Evolutionary conservation across 2,797 vertebrate species (phyloP), one percentile per base, ranked within the genome.

Genomic region (Chloroceryle amazona): DNA sequence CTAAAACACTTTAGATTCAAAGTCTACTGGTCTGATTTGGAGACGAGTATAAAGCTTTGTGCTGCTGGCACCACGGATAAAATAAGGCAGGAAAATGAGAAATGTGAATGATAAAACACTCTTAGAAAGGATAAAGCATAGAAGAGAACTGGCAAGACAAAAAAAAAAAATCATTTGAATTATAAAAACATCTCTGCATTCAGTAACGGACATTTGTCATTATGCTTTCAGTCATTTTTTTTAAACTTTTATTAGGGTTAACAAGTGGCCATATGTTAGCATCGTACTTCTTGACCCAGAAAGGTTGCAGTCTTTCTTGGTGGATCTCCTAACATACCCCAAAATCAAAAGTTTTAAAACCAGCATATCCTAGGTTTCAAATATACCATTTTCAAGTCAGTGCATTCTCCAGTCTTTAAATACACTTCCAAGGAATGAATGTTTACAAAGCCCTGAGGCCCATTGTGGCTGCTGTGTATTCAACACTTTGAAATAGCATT

Each of bases 221-320:
- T 13, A 25, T 10, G 8, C 6, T 26, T 61, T n/a, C 26, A 29
- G 10, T 35, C 11, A 37, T 44, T 90, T n/a, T 29, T n/a, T 74
- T 39, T 28, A 47, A 47, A 42, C 41, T 62, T 55, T 15, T 9
- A 37, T 13, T 22, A 6, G 35, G 19, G 20, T 42, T 74, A 35
- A 65, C 19, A 66, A 73, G 29, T 23, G 51, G 33, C 25, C 35
- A 13, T 12, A 41, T 7, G 22, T 49, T 63, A 54, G 58, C 3
- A 0, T 29, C 2, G 0, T 21, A 20, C 8, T 4, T 42, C 39
- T 55, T 58, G 41, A 13, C 21, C 60, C 62, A 44, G 49, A 58
- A 67, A 83, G 29, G 41, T 61, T 39, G 49, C 33, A 39, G n/a
- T n/a, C 1, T 8, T 31, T 51, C 23, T 58, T 84, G 21, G 10